These are phyloP conservation scores for Sinodicranocentrus sp. DNA, from an alignment of 2,888 invertebrate genomes.

Conservation along the genomic window DNA sequence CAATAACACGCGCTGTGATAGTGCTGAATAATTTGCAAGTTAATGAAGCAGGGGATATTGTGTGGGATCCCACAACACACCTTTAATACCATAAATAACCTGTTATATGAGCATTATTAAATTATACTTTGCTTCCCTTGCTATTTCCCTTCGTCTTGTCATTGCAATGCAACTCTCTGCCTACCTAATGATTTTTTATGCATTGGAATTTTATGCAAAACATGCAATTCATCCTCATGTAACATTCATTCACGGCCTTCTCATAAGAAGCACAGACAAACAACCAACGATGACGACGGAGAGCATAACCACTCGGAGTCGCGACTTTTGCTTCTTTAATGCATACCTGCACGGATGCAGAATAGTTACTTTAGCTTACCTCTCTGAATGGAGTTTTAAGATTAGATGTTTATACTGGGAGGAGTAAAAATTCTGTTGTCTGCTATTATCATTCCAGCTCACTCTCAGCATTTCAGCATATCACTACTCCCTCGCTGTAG, in stretches of 20 bases:
- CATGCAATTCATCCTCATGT: conserved; percentile 26
- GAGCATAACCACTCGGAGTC: not conserved
- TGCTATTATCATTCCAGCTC: not conserved
- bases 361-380: not conserved
- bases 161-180: not conserved
- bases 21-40: conserved; percentile 36
- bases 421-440: not conserved
- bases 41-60: not conserved
- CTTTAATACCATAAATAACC: conserved; percentile 14
- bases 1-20: not conserved
- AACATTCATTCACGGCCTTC: conserved; percentile 13
- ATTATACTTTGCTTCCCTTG: not conserved
- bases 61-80: conserved; percentile 15
- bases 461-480: not conserved
- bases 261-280: not conserved
- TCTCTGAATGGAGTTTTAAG: not conserved
- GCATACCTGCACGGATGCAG: not conserved
- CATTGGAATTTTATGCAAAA: conserved; percentile 31
- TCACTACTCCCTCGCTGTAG: not conserved
- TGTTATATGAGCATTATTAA: not conserved
- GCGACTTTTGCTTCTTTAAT: not conserved
- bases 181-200: not conserved
- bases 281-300: not conserved
- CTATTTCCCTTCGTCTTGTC: not conserved
- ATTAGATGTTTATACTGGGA: not conserved